A percentile compares a stretch with the other conserved stretches of the same genome.
phyloP scores from a whole-genome alignment of 2,888 invertebrate genomes.

The Polyploca ridens region DNA sequence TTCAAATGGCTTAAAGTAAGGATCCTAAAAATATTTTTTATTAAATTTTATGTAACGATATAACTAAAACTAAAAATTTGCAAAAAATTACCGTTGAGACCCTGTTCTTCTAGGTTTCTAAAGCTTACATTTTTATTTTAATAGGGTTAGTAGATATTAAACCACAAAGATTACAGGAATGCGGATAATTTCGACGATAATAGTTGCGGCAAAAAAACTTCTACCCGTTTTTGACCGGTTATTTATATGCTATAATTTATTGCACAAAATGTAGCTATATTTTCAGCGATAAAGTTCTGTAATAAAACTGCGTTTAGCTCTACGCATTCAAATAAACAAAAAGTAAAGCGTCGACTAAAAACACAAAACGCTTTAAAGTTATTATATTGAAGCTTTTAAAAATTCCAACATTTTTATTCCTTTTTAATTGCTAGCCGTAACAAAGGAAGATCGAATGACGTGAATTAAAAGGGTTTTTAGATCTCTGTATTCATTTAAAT shows the following conservation, averaged over 20 bases:
- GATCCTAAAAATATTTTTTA: no score
- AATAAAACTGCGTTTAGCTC: neutral
- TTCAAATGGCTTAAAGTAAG: no score
- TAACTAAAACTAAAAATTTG: no score
- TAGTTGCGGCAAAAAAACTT: no score
- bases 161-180: no score
- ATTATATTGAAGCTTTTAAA: constrained; percentile 34
- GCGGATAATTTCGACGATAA: no score
- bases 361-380: constrained; percentile 3
- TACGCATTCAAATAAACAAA: neutral
- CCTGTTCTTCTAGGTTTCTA: no score
- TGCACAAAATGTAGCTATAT: neutral
- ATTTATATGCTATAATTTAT: neutral
- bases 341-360: neutral
- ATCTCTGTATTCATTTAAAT: constrained; percentile 34
- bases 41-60: no score
- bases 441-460: constrained; percentile 65
- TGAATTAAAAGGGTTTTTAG: constrained; percentile 54
- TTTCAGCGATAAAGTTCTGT: neutral
- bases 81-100: no score
- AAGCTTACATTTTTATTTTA: no score
- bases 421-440: constrained; percentile 67
- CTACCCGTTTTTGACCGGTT: neutral
- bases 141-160: no score
- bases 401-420: constrained; percentile 51